Base-by-base conservation (phyloP, 2,888 invertebrate species). In the Drosophila siamana region DNA sequence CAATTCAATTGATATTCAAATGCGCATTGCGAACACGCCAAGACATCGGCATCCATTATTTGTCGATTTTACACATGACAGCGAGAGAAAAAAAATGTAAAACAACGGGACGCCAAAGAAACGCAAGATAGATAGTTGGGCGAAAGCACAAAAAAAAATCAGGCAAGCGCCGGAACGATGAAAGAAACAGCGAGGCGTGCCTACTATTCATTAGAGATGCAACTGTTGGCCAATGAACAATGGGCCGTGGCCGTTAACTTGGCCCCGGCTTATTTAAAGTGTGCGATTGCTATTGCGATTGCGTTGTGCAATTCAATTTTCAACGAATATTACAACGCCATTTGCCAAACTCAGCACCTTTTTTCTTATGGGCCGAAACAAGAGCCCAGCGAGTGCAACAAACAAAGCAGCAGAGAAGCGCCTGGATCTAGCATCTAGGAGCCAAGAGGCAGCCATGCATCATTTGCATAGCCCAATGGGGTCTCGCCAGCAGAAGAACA, bases 1-100 rank as follows among this genome's bases (percentile, higher is more conserved):
- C 86, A 82, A 84, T 88, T 84, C 82, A 88, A 88, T 88, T 88
- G 87, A 82, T 84, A 88, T 88, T 88, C 87, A 88, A 88, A 88
- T 84, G 86, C 86, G 76, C 82, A 75, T 74, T 71, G 75, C 81
- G 56, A 77, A 59, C 74, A 76, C 78, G 69, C 77, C 62, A 60
- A 64, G 62, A 59, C 69, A 62, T 72, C 55, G 65, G 75, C 83
- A 78, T 81, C 89, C 67, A 86, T 81, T 89, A 86, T 85, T 85
- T 87, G 78, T 85, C 83, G 89, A 87, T 82, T 88, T 85, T 79
- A 78, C 68, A 86, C 82, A 87, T 78, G 77, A 69, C 57, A 74
- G 47, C 36, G 7, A 54, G 44, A 66, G 67, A 47, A 63, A 57
- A 16, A 19, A 26, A 16, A 52, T 6, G 22, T 4, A 8, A 55